Percentiles rank a stretch among this genome's conserved stretches.
Conservation (phyloP, 2,797 vertebrate genomes). For the Galaxias olidus region DNA sequence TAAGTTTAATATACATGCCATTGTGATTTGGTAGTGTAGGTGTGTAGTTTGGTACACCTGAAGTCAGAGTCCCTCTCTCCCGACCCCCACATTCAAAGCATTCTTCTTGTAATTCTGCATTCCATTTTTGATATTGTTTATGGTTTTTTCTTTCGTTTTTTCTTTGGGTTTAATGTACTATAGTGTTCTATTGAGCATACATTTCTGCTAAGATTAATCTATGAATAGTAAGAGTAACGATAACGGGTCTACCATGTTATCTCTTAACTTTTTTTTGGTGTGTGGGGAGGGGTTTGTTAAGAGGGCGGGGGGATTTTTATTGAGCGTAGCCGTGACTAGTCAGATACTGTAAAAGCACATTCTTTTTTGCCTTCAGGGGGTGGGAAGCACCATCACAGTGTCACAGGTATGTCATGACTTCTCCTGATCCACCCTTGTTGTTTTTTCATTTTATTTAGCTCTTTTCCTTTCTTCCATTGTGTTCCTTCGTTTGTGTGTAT, state of each 20-base stretch:
- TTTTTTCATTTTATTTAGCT: constrained; percentile 28
- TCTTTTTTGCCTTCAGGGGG: constrained; percentile 90
- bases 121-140: constrained; percentile 61
- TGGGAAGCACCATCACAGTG: constrained; percentile 89
- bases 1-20: too few species aligned
- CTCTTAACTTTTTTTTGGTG: constrained; percentile 60
- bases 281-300: constrained; percentile 79
- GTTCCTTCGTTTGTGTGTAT: constrained; percentile 67
- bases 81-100: constrained; percentile 70
- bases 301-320: constrained; percentile 76
- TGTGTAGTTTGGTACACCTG: constrained; percentile 61
- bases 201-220: constrained; percentile 65
- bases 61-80: constrained; percentile 76
- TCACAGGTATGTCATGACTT: constrained; percentile 87
- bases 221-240: constrained; percentile 63
- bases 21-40: not conserved
- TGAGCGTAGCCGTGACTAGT: constrained; percentile 80
- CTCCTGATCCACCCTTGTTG: constrained; percentile 77
- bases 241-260: constrained; percentile 75
- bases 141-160: constrained; percentile 52
- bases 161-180: constrained; percentile 58
- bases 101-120: constrained; percentile 48
- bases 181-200: constrained; percentile 62
- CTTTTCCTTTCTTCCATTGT: constrained; percentile 67
- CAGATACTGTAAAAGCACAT: constrained; percentile 87